Base-by-base conservation (phyloP, 1,140 invertebrate species). In the Campoletis sonorensis region DNA sequence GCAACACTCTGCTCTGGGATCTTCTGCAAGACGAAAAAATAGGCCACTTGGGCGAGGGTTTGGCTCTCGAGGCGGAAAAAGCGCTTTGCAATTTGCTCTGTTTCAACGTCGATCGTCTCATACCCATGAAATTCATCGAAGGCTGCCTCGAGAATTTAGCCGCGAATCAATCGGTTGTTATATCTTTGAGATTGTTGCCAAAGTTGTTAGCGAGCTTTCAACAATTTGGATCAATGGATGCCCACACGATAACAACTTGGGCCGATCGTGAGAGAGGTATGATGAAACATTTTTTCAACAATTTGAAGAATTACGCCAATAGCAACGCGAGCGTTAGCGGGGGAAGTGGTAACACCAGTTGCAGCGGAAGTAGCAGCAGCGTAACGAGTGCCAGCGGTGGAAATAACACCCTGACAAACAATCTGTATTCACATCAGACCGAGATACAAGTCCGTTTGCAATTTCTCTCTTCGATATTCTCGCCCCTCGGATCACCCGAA, bases 91-190 rank as follows among this genome's bases (percentile, higher is more conserved):
- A 97, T 85, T 91, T 98, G 2, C 93, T 99, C 0, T 98, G 97
- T 88, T 98, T 96, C 85, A 98, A 96, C 87, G 96, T 96, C 49
- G 97, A 98, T 87, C 95, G 96, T 83, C 93, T 95, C 68, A 97
- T 98, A 75, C 93, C 97, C 45, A 97, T 97, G 88, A 98, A 98
- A 92, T 98, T 99, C 86, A 98, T 99, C 86, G 97, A 98, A 91
- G 97, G 97, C 0, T 98, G 97, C 87, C 92, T 99, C 37, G 95
- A 98, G 84, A 98, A 98, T 92, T 92, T 99, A 61, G 95, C 97
- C 16, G 95, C 95, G 80, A 97, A 98, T 91, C 94, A 94, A 86
- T 98, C 97, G 78, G 97, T 98, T 0, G 96, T 98, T 0, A 95
- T 98, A 0, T 98, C 97, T 10, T 90, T 99, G 77, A 93, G 97